These are phyloP conservation scores for Caenorhabditis afra DNA, from an alignment of 2,888 invertebrate genomes.

Conservation along the genomic window DNA sequence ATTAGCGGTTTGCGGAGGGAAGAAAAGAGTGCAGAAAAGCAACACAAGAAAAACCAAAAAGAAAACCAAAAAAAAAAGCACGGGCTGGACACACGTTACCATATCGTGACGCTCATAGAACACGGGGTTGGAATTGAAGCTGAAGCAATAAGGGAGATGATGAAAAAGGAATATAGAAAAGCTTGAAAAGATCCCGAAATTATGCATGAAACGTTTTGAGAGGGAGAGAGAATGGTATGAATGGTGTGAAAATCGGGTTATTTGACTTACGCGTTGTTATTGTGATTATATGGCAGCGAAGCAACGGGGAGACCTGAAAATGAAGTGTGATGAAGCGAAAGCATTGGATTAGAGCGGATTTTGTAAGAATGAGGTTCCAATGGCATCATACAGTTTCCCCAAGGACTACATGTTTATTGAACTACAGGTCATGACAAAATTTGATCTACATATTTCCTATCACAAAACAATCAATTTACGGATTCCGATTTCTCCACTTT, in stretches of 20 bases:
- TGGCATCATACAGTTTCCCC: too few species aligned
- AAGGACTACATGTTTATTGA: too few species aligned
- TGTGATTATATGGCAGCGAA: conserved; percentile 57
- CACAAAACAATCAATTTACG: conserved; percentile 1
- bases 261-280: conserved; percentile 60
- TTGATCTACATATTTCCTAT: too few species aligned
- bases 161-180: conserved; percentile 7
- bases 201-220: background rate
- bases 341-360: conserved; percentile 25
- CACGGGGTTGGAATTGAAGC: conserved; percentile 59
- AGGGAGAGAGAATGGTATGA: background rate
- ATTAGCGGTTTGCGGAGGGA: conserved; percentile 26
- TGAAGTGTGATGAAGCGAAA: conserved; percentile 38
- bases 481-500: conserved; percentile 35
- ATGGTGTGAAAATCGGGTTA: conserved; percentile 15
- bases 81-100: conserved; percentile 43
- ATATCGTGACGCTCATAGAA: conserved; percentile 57
- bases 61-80: conserved; percentile 1
- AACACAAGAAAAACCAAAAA: conserved; percentile 34
- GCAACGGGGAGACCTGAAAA: conserved; percentile 57
- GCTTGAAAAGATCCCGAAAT: conserved; percentile 3
- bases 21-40: conserved; percentile 18
- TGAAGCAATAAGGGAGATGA: conserved; percentile 46
- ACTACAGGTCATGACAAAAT: too few species aligned
- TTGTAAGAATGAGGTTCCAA: too few species aligned